Base-by-base conservation (phyloP, 2,113 vertebrate species). In the Cathartes aura region DNA sequence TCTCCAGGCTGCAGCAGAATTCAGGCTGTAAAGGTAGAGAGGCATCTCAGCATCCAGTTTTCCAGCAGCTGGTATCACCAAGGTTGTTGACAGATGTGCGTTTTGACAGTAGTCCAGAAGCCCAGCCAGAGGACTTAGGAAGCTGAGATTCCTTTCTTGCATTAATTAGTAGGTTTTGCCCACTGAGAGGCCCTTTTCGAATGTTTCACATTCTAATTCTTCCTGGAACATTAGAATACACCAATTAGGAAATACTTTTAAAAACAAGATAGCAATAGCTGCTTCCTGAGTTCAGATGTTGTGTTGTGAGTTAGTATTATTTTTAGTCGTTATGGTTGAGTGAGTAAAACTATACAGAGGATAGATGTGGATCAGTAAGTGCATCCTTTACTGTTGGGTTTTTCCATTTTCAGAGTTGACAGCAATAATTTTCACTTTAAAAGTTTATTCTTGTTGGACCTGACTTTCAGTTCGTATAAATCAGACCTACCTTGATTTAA, bases 401-500 rank as follows among this genome's bases (percentile, higher is more conserved):
- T 95, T 75, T 82, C 8, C 21, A 32, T 94, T 84, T 86, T 88
- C 62, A 55, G 62, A 47, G 40, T 3, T 78, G 80, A 84, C 27
- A 43, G 45, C 59, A 87, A n/a, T 83, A 89, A 83, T 75, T 92
- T 93, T 91, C 43, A 29, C 30, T 56, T 87, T 56, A 83, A 52
- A 89, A 91, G 43, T 89, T 78, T 75, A 36, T 90, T 86, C n/a
- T 83, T 97, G 38, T 92, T 96, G 55, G 52, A 52, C 15, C 19
- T 92, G 75, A 84, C 60, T 92, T 92, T 56, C 22, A 47, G 47
- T 64, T 93, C 6, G 1, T 70, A 71, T 82, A 89, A 82, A 93
- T 97, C 80, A 87, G 68, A 71, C 29, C 11, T 67, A 36, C 71
- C 29, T 83, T 92, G 90, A 95, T 95, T 90, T 81, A 95, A 95